These are phyloP conservation scores for Torymus texanus DNA, from an alignment of 2,888 invertebrate genomes.

Conservation along the genomic window DNA sequence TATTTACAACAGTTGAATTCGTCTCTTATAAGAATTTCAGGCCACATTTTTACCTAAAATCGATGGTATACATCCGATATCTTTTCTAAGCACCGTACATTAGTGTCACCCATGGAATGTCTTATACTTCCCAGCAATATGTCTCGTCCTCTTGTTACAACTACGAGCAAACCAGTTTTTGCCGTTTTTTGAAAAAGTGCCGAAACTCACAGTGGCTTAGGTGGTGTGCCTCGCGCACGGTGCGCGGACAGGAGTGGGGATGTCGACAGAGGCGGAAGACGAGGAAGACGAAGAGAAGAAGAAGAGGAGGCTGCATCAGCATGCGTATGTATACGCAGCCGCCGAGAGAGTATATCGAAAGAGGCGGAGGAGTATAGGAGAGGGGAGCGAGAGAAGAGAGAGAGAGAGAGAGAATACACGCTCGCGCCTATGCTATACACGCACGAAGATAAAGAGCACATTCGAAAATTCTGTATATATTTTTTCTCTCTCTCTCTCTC, in stretches of 20 bases:
- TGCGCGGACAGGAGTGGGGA: neutral
- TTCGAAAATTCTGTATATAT: constrained; percentile 55
- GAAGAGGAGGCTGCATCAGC: constrained; percentile 52
- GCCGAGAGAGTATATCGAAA: neutral
- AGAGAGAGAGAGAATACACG: neutral
- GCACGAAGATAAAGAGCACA: constrained; percentile 55
- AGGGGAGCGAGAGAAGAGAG: constrained; percentile 1
- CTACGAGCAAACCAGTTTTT: constrained; percentile 35
- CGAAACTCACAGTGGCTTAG: constrained; percentile 11
- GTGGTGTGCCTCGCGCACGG: too few relatives aligned
- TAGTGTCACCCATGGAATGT: neutral
- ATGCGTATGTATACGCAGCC: too few relatives aligned
- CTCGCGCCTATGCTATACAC: neutral
- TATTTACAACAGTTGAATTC: too few relatives aligned
- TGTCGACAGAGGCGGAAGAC: constrained; percentile 4
- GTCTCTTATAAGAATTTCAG: too few relatives aligned
- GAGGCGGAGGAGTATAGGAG: constrained; percentile 10
- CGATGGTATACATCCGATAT: too few relatives aligned
- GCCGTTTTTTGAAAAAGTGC: constrained; percentile 42
- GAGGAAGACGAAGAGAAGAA: constrained; percentile 15
- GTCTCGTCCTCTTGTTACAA: neutral
- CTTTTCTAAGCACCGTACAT: too few relatives aligned
- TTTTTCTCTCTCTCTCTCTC: constrained; percentile 38
- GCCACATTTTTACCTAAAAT: too few relatives aligned
- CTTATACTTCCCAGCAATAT: neutral